Evolutionary conservation across 2,113 vertebrate species (phyloP).

Genomic region (Carassius carassius): DNA sequence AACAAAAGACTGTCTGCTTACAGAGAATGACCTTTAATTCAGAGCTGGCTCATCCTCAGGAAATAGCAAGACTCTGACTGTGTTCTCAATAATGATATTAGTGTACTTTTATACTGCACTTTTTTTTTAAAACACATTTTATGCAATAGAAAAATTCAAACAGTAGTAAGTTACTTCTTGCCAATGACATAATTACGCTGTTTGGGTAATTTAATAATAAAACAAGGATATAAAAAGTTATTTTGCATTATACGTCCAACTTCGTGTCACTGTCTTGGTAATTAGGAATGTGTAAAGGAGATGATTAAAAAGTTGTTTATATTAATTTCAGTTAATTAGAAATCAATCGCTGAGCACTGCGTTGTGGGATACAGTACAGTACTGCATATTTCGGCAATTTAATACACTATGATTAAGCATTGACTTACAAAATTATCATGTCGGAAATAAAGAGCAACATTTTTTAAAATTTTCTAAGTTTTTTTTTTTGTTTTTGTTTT

Average conservation of each 20-base stretch:
- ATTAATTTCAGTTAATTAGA: not conserved
- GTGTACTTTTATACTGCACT: not conserved
- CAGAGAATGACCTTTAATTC: constrained; percentile 2
- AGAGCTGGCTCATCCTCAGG: constrained; percentile 5
- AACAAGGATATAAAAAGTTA: not conserved
- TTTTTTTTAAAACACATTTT: not conserved
- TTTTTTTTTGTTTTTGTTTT: not conserved
- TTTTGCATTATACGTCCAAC: not conserved
- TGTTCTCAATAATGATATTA: not conserved
- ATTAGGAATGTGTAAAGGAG: not conserved
- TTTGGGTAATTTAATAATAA: not conserved
- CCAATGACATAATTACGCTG: not conserved
- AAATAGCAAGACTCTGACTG: not conserved
- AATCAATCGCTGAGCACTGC: not conserved
- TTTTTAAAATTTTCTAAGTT: too few relatives aligned
- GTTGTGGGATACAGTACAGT: not conserved
- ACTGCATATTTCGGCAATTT: not conserved
- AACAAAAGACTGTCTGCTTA: constrained; percentile 8
- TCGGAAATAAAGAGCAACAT: not conserved
- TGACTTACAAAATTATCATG: not conserved
- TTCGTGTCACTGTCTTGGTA: not conserved
- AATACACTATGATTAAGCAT: not conserved
- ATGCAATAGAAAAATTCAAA: not conserved
- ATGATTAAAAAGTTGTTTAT: not conserved
- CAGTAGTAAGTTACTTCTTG: not conserved